A percentile compares a stretch with the other conserved stretches of the same genome.
Evolutionary conservation across 1,140 invertebrate genomes (phyloP).

Genomic region (Ridgeia piscesae): DNA sequence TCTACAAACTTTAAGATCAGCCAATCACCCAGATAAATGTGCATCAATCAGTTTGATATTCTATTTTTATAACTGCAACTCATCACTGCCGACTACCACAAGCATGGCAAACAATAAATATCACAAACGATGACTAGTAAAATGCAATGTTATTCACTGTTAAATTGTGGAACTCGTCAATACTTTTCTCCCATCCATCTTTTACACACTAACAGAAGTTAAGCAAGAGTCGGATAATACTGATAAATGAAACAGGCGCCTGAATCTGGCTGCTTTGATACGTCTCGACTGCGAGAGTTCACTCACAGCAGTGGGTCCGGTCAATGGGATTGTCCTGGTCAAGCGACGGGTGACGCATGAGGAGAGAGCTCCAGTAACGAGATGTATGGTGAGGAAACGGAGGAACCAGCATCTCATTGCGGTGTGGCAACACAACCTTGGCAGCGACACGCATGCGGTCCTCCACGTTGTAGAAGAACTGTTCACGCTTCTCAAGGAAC

Average conservation of each 20-base stretch:
- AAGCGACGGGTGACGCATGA: not conserved
- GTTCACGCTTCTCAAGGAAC: conserved; percentile 55
- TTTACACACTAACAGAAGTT: not conserved
- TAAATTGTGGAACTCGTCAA: not conserved
- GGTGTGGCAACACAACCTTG: conserved; percentile 44
- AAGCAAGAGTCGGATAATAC: not conserved
- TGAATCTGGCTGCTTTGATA: not conserved
- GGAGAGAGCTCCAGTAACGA: conserved; percentile 44
- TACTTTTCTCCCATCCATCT: not conserved
- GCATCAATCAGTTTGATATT: not conserved
- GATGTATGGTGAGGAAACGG: conserved; percentile 52
- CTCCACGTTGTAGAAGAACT: conserved; percentile 57
- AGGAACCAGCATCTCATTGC: conserved; percentile 46
- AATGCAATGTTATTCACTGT: not conserved
- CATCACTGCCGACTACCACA: not conserved
- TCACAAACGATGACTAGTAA: not conserved
- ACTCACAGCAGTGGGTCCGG: not conserved
- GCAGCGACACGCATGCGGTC: conserved; percentile 46
- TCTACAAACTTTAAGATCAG: not conserved
- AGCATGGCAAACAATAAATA: not conserved
- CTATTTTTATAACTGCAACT: not conserved
- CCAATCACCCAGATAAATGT: not conserved
- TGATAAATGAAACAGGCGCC: not conserved
- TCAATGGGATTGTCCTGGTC: not conserved
- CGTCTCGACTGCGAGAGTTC: not conserved